These are phyloP conservation scores for Rhincodon typus DNA, from an alignment of 2,797 vertebrate genomes.

Conservation along the genomic window DNA sequence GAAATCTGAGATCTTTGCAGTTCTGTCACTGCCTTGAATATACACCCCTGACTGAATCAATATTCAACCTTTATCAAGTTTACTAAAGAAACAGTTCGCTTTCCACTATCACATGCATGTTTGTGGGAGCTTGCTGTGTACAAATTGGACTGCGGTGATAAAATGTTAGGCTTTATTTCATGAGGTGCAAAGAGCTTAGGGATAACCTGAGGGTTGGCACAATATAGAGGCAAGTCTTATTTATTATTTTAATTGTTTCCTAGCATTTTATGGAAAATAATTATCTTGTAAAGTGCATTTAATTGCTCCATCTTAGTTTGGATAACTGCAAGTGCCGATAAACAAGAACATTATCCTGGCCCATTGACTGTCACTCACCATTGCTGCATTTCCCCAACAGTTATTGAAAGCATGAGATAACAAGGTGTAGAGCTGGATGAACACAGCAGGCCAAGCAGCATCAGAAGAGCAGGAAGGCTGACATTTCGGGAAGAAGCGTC, in stretches of 20 bases:
- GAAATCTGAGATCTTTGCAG: background rate
- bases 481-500: too few species aligned
- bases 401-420: conserved; percentile 22
- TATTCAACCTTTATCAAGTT: background rate
- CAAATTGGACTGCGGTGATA: background rate
- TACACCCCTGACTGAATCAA: background rate
- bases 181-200: background rate
- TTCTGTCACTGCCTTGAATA: background rate
- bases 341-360: background rate
- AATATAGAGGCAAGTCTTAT: background rate
- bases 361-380: conserved; percentile 24
- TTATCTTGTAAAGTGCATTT: background rate
- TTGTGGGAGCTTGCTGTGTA: background rate
- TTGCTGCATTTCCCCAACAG: background rate
- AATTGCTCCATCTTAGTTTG: background rate
- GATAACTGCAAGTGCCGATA: background rate
- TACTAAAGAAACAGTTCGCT: background rate
- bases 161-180: too few species aligned
- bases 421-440: too few species aligned
- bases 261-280: background rate
- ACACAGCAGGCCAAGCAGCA: too few species aligned
- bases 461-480: too few species aligned
- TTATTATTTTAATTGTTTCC: conserved; percentile 11
- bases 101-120: background rate
- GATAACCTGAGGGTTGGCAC: background rate